Evolutionary conservation across 2,797 vertebrate species (phyloP).

Genomic region (Lagodon rhomboides): DNA sequence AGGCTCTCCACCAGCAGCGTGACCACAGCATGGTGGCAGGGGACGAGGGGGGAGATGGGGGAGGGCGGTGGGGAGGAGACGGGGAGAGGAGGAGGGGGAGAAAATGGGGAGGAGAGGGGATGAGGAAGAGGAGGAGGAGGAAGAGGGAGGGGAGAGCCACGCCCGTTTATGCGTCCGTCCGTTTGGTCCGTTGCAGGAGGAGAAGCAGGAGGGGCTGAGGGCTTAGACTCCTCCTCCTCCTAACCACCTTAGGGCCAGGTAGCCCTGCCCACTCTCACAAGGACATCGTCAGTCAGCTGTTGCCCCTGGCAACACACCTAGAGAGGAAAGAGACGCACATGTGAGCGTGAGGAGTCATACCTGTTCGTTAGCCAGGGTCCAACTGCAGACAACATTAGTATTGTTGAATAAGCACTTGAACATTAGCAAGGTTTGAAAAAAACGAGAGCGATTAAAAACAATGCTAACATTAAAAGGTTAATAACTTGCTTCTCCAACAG

Average conservation of each 20-base stretch:
- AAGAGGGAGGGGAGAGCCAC: slow-evolving; percentile 45
- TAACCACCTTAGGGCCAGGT: slow-evolving; percentile 69
- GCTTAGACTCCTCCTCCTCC: slow-evolving; percentile 66
- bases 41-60: slow-evolving; percentile 27
- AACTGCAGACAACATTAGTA: neutral
- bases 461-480: too few species aligned
- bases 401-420: neutral
- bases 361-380: neutral
- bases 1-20: slow-evolving; percentile 87
- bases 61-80: neutral
- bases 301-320: slow-evolving; percentile 65
- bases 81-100: slow-evolving; percentile 2
- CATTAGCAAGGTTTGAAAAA: neutral
- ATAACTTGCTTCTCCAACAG: too few species aligned
- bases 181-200: slow-evolving; percentile 56
- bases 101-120: neutral
- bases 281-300: slow-evolving; percentile 56
- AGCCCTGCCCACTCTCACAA: slow-evolving; percentile 76
- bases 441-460: too few species aligned
- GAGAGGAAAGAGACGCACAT: neutral
- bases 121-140: slow-evolving; percentile 10
- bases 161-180: slow-evolving; percentile 61
- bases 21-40: slow-evolving; percentile 88
- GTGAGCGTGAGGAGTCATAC: neutral
- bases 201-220: slow-evolving; percentile 33